A percentile compares a stretch with the other conserved stretches of the same genome.
phyloP scores from a whole-genome alignment of 2,797 vertebrate genomes.

The Chaunax sp. region DNA sequence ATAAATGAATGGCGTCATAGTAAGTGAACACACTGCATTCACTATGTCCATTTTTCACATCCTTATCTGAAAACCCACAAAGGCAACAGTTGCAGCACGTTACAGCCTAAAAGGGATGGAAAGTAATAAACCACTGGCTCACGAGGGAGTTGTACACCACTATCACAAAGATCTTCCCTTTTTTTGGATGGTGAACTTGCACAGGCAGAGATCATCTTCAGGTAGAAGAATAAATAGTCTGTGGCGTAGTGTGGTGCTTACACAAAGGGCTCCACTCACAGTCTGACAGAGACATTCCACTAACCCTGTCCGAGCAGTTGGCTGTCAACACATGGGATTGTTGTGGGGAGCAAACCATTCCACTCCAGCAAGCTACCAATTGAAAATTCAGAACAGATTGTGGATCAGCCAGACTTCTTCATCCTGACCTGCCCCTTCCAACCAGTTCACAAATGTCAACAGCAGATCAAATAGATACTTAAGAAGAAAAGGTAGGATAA shows the following conservation, averaged over 20 bases:
- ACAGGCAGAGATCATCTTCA: constrained; percentile 49
- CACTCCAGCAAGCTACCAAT: constrained; percentile 73
- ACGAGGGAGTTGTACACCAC: not conserved
- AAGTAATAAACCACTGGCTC: constrained; percentile 8
- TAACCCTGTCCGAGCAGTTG: constrained; percentile 66
- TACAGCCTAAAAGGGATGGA: constrained; percentile 21
- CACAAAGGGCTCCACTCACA: constrained; percentile 58
- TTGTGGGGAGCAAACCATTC: constrained; percentile 72
- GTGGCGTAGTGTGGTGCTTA: constrained; percentile 20
- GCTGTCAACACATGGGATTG: constrained; percentile 82
- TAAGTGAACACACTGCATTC: constrained; percentile 10
- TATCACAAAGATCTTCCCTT: not conserved
- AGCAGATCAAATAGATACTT: constrained; percentile 51
- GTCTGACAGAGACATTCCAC: constrained; percentile 76
- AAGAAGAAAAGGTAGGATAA: constrained; percentile 27
- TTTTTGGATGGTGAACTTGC: constrained; percentile 21
- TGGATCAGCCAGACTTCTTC: constrained; percentile 60
- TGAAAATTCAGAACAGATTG: constrained; percentile 67
- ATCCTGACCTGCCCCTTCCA: constrained; percentile 45
- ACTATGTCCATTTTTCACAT: constrained; percentile 21
- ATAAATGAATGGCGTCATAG: constrained; percentile 3
- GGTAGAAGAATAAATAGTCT: constrained; percentile 56
- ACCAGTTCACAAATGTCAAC: constrained; percentile 27
- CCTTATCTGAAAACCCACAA: constrained; percentile 31
- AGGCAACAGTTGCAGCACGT: constrained; percentile 28